A percentile compares a stretch with the other conserved stretches of the same genome.
Evolutionary conservation across 2,888 invertebrate species (phyloP).

Genomic region (Drosophila borborema): DNA sequence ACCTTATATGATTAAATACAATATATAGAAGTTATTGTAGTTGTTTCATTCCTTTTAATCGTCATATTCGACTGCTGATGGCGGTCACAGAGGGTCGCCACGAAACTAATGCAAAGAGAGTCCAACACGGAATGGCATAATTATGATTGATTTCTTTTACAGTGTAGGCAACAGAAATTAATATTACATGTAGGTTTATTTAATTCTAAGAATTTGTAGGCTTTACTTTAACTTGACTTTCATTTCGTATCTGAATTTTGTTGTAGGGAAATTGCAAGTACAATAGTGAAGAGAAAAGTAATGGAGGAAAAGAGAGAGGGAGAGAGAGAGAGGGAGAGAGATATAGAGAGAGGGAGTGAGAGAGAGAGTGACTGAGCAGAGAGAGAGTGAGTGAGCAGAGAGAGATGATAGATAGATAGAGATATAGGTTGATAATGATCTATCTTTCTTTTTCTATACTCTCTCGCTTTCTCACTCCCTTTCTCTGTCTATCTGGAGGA

Average conservation of each 20-base stretch:
- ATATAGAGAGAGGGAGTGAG: too few species aligned
- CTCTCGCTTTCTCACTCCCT: background rate
- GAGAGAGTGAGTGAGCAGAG: too few species aligned
- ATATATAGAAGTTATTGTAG: slow-evolving; percentile 60
- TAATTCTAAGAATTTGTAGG: background rate
- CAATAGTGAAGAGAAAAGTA: too few species aligned
- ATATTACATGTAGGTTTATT: background rate
- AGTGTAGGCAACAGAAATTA: background rate
- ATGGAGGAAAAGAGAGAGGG: too few species aligned
- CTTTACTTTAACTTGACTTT: background rate
- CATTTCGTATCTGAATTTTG: background rate
- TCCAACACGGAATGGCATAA: background rate
- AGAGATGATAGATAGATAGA: too few species aligned
- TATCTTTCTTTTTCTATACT: too few species aligned
- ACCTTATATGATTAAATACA: slow-evolving; percentile 79
- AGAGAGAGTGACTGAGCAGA: too few species aligned
- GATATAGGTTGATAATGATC: too few species aligned
- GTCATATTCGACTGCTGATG: slow-evolving; percentile 56
- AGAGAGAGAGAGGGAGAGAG: too few species aligned
- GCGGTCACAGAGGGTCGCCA: slow-evolving; percentile 47
- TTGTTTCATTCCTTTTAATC: slow-evolving; percentile 60
- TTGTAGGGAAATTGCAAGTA: too few species aligned
- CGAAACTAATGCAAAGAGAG: slow-evolving; percentile 16
- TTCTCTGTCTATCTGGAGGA: background rate
- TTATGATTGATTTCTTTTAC: slow-evolving; percentile 4